phyloP scores from a whole-genome alignment of 2,888 invertebrate genomes.

The Tinea pellionella region DNA sequence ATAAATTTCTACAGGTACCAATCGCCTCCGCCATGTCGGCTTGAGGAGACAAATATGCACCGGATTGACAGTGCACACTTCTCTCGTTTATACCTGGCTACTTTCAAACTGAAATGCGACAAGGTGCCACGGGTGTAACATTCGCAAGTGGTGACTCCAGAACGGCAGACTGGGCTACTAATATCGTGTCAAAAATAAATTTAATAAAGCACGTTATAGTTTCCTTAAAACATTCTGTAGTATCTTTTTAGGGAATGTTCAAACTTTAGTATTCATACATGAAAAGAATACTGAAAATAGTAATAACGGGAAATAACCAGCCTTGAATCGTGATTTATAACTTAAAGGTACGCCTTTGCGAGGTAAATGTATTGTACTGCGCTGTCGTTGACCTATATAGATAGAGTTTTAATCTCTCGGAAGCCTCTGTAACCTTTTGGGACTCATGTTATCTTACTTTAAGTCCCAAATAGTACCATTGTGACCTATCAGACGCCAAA shows the following conservation, averaged over 20 bases:
- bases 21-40: too few species aligned
- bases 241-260: not conserved
- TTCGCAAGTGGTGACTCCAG: too few species aligned
- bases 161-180: too few species aligned
- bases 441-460: not conserved
- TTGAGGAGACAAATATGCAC: too few species aligned
- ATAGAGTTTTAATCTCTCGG: slow-evolving; percentile 35
- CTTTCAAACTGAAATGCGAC: too few species aligned
- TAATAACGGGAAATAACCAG: slow-evolving; percentile 54
- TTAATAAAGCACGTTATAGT: not conserved
- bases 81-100: too few species aligned
- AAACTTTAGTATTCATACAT: not conserved
- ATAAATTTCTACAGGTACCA: too few species aligned
- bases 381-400: slow-evolving; percentile 40
- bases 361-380: slow-evolving; percentile 23
- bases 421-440: slow-evolving; percentile 1
- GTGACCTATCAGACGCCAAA: not conserved
- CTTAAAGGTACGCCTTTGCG: slow-evolving; percentile 15
- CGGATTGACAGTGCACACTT: too few species aligned
- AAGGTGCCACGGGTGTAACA: too few species aligned
- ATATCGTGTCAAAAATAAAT: not conserved
- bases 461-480: not conserved
- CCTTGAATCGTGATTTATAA: slow-evolving; percentile 50
- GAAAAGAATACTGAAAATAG: slow-evolving; percentile 23
- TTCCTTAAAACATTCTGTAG: not conserved